Conservation (phyloP, 2,113 vertebrate species). For the Pterocles orientalis region DNA sequence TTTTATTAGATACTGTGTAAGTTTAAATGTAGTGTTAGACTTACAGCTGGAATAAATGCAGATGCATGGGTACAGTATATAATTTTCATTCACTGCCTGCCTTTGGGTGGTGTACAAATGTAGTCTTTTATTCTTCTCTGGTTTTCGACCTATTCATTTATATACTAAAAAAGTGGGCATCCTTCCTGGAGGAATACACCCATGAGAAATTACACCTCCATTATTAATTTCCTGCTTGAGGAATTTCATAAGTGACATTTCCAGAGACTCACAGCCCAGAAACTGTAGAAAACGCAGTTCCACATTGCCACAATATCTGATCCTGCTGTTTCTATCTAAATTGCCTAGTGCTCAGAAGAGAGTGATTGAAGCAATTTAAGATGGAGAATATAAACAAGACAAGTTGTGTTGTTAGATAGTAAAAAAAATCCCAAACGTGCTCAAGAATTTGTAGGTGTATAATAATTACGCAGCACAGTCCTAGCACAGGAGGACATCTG, state of each 20-base stretch:
- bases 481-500: not conserved
- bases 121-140: not conserved
- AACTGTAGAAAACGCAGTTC: not conserved
- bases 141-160: not conserved
- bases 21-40: not conserved
- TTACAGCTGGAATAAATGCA: not conserved
- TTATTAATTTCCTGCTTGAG: not conserved
- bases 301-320: not conserved
- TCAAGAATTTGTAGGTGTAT: not conserved
- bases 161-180: not conserved
- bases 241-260: not conserved
- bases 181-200: not conserved
- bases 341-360: not conserved
- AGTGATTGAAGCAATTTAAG: not conserved
- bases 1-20: not conserved
- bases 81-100: not conserved
- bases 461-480: accelerated
- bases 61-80: no score
- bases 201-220: not conserved
- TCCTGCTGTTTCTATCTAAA: not conserved
- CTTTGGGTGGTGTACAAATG: not conserved
- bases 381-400: not conserved
- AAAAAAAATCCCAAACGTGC: not conserved
- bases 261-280: not conserved
- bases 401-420: not conserved